Evolutionary conservation across 1,140 invertebrate species (phyloP).

Genomic region (Aphelinus certus): DNA sequence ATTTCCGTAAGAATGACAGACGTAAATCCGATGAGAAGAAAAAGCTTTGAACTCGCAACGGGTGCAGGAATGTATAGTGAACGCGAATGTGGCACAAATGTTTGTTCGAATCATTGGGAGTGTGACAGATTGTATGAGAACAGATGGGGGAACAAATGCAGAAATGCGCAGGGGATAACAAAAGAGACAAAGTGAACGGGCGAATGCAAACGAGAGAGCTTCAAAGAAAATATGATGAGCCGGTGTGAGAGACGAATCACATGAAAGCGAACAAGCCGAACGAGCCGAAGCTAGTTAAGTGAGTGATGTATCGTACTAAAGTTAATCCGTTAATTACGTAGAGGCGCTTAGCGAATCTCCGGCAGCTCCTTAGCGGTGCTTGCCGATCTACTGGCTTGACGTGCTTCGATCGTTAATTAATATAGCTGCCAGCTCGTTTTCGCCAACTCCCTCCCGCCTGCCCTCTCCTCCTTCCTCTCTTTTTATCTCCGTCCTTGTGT

Average conservation of each 20-base stretch:
- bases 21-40: no score
- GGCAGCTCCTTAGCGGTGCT: slow-evolving; percentile 39
- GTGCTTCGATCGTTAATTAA: slow-evolving; percentile 55
- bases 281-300: background rate
- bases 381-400: background rate
- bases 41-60: background rate
- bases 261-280: background rate
- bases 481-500: background rate
- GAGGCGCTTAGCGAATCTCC: slow-evolving; percentile 57
- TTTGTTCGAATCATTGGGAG: background rate
- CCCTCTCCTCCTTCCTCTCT: background rate
- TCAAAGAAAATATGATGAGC: background rate
- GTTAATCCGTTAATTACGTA: slow-evolving; percentile 61
- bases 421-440: slow-evolving; percentile 31
- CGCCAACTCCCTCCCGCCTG: background rate
- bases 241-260: background rate
- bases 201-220: background rate
- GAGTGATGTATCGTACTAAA: slow-evolving; percentile 3
- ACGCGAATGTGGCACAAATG: background rate
- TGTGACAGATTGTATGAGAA: background rate
- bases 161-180: background rate
- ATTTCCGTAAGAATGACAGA: no score
- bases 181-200: background rate
- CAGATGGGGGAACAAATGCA: no score
- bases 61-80: background rate